Percentiles rank a stretch among this genome's conserved stretches.
Evolutionary conservation across 2,888 invertebrate genomes (phyloP).

Genomic region (Ommatoiulus sabulosus): DNA sequence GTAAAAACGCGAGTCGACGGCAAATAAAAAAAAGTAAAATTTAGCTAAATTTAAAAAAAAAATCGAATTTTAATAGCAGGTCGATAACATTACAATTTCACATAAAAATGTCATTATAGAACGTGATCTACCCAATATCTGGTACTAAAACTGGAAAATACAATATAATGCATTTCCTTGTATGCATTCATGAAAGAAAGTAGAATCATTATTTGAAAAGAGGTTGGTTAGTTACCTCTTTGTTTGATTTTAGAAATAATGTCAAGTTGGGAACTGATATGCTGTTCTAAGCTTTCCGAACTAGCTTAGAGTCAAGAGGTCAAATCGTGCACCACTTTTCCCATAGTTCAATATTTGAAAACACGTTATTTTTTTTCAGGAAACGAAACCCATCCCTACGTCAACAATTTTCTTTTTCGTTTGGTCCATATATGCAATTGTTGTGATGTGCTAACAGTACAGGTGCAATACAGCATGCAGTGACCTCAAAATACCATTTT

Average conservation of each 20-base stretch:
- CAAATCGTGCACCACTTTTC: not conserved
- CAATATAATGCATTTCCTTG: not conserved
- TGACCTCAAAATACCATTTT: slow-evolving; percentile 18
- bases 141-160: too few species aligned
- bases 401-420: not conserved
- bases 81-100: too few species aligned
- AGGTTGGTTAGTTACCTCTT: not conserved
- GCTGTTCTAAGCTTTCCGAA: not conserved
- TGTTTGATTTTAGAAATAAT: not conserved
- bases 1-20: too few species aligned
- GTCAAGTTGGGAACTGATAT: not conserved
- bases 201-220: not conserved
- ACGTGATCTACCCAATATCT: too few species aligned
- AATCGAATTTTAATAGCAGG: too few species aligned
- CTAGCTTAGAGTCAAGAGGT: not conserved
- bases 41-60: too few species aligned
- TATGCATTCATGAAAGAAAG: not conserved
- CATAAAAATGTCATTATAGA: too few species aligned
- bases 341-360: not conserved
- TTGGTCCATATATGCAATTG: not conserved
- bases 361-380: not conserved
- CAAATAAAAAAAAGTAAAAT: too few species aligned
- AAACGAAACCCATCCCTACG: not conserved
- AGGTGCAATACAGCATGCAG: not conserved
- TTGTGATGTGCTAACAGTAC: not conserved